Evolutionary conservation across 2,888 invertebrate genomes (phyloP), one percentile per base, ranked within the genome.

Genomic region (Metallyticus violacea): DNA sequence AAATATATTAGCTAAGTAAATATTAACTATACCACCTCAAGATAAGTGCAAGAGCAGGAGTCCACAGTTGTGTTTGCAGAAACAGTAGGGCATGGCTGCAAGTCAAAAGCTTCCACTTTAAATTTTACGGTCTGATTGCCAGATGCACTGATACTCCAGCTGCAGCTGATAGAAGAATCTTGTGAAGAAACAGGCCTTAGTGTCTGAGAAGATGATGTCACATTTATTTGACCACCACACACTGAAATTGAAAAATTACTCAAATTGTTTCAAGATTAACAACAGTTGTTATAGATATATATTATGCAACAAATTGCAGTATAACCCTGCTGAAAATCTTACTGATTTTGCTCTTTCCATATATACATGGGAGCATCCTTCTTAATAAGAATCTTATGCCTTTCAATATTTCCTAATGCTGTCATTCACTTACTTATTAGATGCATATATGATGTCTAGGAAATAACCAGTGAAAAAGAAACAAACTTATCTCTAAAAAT

Each of bases 221-320:
- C 90, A 88, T 93, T 92, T n/a, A 96, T 91, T 2, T 90, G 90
- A 79, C 96, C 96, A 80, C 97, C 97, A 90, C 97, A 97, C 2
- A 96, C 92, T 93, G 25, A n/a, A 81, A 81, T 25, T n/a, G 27
- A 80, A 7, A 27, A 25, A 78, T 6, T 78, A 78, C n/a, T n/a
- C n/a, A n/a, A n/a, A 15, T 62, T 62, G 22, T 62, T 62, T 62
- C 22, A 3, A 62, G 22, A 15, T 62, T 62, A 62, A 5, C n/a
- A n/a, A n/a, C n/a, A n/a, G n/a, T n/a, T n/a, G n/a, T n/a, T n/a
- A n/a, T n/a, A n/a, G n/a, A n/a, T n/a, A n/a, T n/a, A n/a, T 62
- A 15, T 9, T 4, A 1, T 40, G 9, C 22, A 62, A 62, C 9
- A 22, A 0, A 15, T 15, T 62, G 40, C 15, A 62, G 15, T 62